Evolutionary conservation across 2,113 vertebrate species (phyloP), one percentile per base, ranked within the genome.

Genomic region (Microtus oregoni): DNA sequence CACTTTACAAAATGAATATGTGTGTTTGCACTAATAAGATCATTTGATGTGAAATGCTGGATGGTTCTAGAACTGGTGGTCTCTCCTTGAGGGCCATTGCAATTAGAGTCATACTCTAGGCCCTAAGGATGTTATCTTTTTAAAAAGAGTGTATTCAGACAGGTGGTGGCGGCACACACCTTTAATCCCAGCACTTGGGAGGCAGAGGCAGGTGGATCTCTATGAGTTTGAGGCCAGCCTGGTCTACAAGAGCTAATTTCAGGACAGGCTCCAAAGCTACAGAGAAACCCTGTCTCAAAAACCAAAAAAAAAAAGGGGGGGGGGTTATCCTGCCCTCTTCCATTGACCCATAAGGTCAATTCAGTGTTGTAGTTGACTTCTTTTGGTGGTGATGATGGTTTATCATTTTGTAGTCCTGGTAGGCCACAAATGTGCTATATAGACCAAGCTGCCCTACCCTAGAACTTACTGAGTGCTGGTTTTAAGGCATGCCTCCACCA

Each of bases 1-100:
- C 19, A 79, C 28, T 95, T 96, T 96, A 89, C 73, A 90, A 90
- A 93, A 86, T 73, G 92, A 67, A 63, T 50, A 58, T 55, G 20
- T n/a, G 19, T 92, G 7, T 90, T 78, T 91, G 22, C 55, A n/a
- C 55, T 89, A 70, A 65, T 61, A 89, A 92, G 81, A 89, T 92
- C 35, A 68, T 75, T 92, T 85, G 81, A 55, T 86, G 24, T 24
- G 24, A 70, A 44, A 38, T 86, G 41, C n/a, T 89, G 8, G 14
- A 70, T 87, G 70, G 90, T 75, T 94, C 35, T 9, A 90, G 63
- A 95, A 86, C 81, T 73, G 50, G 58, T 92, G 7, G 26, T 93
- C 65, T 95, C 73, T 95, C 28, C 44, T 58, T 73, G 38, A 90
- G 38, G 30, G 24, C 47, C 52, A 38, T 85, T 94, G 7, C 10